Evolutionary conservation across 2,888 invertebrate species (phyloP).

Genomic region (Tipula helvola): DNA sequence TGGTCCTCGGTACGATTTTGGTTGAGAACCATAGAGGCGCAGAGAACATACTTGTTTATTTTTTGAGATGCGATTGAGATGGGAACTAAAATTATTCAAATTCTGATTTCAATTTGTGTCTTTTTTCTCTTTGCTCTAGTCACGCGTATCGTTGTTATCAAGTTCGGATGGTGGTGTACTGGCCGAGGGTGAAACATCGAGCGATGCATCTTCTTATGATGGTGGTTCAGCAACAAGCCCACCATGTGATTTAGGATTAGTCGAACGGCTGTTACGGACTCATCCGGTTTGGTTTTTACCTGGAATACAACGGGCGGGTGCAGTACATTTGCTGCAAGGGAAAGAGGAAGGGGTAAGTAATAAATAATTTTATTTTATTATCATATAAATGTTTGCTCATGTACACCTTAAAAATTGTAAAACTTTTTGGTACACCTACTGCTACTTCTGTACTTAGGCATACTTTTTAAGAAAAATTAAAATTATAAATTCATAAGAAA

Average conservation of each 20-base stretch:
- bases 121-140: constrained; percentile 23
- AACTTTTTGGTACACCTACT: background rate
- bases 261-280: constrained; percentile 79
- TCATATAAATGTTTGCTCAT: too few relatives aligned
- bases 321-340: constrained; percentile 85
- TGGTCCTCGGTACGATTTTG: too few relatives aligned
- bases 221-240: constrained; percentile 44
- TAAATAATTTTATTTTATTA: background rate
- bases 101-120: constrained; percentile 11
- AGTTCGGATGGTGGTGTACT: constrained; percentile 44
- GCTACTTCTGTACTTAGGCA: background rate
- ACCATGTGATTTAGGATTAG: constrained; percentile 70
- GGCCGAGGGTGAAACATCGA: constrained; percentile 44
- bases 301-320: constrained; percentile 84
- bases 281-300: constrained; percentile 95
- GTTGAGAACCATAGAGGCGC: too few relatives aligned
- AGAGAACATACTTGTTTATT: background rate
- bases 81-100: background rate
- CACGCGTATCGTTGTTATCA: constrained; percentile 35
- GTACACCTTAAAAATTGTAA: background rate
- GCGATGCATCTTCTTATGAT: constrained; percentile 42
- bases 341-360: constrained; percentile 76
- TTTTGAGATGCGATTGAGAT: too few relatives aligned
- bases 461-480: background rate
- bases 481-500: background rate